Conservation (phyloP, 2,797 vertebrate genomes). For the Neopelma chrysocephalum region DNA sequence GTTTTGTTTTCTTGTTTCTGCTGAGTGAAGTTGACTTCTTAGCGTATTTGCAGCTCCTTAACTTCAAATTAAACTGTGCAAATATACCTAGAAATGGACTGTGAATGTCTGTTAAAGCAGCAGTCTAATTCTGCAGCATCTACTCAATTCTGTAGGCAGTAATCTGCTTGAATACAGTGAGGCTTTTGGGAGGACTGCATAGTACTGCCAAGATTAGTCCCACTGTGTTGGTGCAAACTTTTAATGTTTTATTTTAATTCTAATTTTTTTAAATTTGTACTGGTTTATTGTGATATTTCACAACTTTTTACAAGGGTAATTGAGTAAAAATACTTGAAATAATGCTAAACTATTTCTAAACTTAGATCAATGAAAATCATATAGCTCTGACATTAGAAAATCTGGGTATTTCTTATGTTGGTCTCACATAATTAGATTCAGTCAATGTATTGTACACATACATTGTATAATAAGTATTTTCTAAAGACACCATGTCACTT, state of each 20-base stretch:
- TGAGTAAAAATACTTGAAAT: background rate
- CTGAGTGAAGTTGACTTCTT: background rate
- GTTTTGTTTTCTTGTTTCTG: background rate
- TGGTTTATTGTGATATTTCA: background rate
- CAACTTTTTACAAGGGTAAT: background rate
- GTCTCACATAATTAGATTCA: background rate
- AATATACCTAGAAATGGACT: background rate
- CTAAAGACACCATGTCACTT: background rate
- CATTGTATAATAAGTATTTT: background rate
- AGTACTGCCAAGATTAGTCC: background rate
- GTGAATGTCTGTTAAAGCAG: background rate
- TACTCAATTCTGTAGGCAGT: background rate
- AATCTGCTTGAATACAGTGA: background rate
- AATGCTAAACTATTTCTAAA: background rate
- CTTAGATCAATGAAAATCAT: background rate
- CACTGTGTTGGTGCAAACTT: background rate
- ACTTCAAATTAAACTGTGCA: background rate
- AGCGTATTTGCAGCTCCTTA: background rate
- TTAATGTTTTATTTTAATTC: background rate
- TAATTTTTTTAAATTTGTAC: background rate
- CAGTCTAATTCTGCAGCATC: background rate
- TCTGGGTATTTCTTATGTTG: background rate
- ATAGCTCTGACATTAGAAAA: background rate
- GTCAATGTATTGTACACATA: background rate
- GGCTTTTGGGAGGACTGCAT: background rate